These are phyloP conservation scores for Ageneiosus marmoratus DNA, from an alignment of 2,113 vertebrate species.

Conservation along the genomic window DNA sequence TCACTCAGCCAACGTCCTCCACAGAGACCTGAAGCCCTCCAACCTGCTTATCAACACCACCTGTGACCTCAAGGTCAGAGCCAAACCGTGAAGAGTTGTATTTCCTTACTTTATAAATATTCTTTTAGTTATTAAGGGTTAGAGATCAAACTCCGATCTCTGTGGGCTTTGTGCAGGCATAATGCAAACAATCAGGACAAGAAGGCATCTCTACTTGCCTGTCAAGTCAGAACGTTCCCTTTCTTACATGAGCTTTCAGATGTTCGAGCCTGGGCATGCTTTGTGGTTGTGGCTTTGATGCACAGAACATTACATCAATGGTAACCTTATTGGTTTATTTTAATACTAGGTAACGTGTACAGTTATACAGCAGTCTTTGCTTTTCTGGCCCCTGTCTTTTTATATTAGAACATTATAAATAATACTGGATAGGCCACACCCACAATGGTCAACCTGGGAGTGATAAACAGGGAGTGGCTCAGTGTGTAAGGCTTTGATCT, in stretches of 20 bases:
- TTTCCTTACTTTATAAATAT: neutral
- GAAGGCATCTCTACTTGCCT: neutral
- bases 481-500: too few species aligned
- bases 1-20: conserved; percentile 87
- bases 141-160: neutral
- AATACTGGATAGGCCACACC: neutral
- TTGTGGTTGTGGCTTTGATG: neutral
- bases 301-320: neutral
- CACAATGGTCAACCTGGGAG: neutral
- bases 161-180: neutral
- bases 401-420: neutral
- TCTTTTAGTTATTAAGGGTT: neutral
- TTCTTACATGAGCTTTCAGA: neutral
- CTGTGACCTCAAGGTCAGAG: conserved; percentile 85
- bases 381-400: neutral
- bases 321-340: neutral
- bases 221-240: neutral
- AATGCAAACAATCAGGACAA: neutral
- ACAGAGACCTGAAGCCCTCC: conserved; percentile 88
- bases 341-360: neutral
- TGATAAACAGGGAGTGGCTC: neutral
- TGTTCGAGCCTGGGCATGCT: neutral
- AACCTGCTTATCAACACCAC: conserved; percentile 92
- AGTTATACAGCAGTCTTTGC: neutral
- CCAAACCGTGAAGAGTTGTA: neutral